phyloP scores from a whole-genome alignment of 2,888 invertebrate species.

The Actias luna region DNA sequence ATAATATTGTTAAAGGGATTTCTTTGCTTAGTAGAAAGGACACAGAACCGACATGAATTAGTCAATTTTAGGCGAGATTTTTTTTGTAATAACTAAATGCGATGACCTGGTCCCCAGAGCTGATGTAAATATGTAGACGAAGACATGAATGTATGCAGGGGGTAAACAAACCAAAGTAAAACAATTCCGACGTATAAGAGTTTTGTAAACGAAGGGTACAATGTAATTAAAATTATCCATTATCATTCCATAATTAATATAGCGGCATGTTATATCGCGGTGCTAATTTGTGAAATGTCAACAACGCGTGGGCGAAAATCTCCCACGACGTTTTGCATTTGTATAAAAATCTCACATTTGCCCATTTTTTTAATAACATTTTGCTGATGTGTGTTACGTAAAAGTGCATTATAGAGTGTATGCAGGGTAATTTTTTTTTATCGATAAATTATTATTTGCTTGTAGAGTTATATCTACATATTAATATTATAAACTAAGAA shows the following conservation, averaged over 20 bases:
- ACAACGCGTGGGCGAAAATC: background rate
- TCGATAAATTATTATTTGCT: background rate
- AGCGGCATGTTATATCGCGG: background rate
- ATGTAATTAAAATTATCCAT: background rate
- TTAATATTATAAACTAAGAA: too few species aligned
- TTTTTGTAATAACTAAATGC: too few species aligned
- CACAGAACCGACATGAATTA: too few species aligned
- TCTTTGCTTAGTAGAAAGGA: too few species aligned
- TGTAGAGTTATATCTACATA: too few species aligned
- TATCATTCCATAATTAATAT: background rate
- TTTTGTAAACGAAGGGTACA: background rate
- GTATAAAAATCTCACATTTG: background rate
- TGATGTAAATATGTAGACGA: too few species aligned
- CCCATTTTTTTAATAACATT: background rate
- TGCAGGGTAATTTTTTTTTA: background rate
- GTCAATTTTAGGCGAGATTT: too few species aligned
- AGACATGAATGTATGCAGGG: too few species aligned
- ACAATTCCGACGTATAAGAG: background rate
- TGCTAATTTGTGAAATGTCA: constrained; percentile 2
- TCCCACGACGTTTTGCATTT: background rate
- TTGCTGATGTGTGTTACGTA: background rate
- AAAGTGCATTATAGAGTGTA: background rate
- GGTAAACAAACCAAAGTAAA: too few species aligned
- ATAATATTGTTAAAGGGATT: background rate
- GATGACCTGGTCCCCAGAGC: too few species aligned